Percentiles rank a stretch among this genome's conserved stretches.
phyloP scores from a whole-genome alignment of 2,888 invertebrate genomes.

The Pandemis cinnamomeana region DNA sequence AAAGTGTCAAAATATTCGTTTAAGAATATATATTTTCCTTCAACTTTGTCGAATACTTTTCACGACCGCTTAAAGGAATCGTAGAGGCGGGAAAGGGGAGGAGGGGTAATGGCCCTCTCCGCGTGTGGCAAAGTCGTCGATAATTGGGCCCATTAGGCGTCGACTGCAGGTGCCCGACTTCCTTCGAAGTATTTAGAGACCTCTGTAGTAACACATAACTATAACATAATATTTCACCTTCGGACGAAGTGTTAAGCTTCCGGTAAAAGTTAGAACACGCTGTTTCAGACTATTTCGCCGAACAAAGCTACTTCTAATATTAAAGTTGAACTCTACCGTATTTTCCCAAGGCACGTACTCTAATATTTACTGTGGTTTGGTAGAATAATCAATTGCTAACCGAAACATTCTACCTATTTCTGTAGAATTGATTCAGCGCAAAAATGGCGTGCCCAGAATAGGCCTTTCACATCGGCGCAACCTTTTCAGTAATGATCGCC shows the following conservation, averaged over 20 bases:
- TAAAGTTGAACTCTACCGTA: slow-evolving; percentile 12
- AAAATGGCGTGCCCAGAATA: slow-evolving; percentile 35
- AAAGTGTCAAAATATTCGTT: slow-evolving; percentile 7
- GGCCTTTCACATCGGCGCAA: slow-evolving; percentile 32
- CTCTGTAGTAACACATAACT: slow-evolving; percentile 26
- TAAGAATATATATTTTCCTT: slow-evolving; percentile 27
- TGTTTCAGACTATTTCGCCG: slow-evolving; percentile 20
- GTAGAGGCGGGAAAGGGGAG: slow-evolving; percentile 48
- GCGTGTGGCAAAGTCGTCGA: slow-evolving; percentile 65
- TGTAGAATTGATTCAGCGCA: slow-evolving; percentile 19
- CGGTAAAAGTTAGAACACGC: slow-evolving; percentile 3
- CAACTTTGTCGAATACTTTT: slow-evolving; percentile 36
- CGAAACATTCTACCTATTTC: slow-evolving; percentile 14
- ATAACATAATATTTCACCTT: slow-evolving; percentile 37
- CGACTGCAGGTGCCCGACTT: slow-evolving; percentile 66
- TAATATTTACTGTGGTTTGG: slow-evolving; percentile 4
- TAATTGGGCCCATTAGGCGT: slow-evolving; percentile 77
- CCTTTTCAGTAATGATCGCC: slow-evolving; percentile 41
- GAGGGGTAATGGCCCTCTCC: slow-evolving; percentile 69
- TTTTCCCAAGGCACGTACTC: slow-evolving; percentile 9
- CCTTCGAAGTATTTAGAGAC: slow-evolving; percentile 64
- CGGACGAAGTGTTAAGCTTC: neutral
- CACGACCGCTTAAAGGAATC: slow-evolving; percentile 49
- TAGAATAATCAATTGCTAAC: slow-evolving; percentile 7
- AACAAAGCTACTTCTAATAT: slow-evolving; percentile 22